These are phyloP conservation scores for Otus scops DNA, from an alignment of 2,797 vertebrate genomes.

Conservation along the genomic window DNA sequence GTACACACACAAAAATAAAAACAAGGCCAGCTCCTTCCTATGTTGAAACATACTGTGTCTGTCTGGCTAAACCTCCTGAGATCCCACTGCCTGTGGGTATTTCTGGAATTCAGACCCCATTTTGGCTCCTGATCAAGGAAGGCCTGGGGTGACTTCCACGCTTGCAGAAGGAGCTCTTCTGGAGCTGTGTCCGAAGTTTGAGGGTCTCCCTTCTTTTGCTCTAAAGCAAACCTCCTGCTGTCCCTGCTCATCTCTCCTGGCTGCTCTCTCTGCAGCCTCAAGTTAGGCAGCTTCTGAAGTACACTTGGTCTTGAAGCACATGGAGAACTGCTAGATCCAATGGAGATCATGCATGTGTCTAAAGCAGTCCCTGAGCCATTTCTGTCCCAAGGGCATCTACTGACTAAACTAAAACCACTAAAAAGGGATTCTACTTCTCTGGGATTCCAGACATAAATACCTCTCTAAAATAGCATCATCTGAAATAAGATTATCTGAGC, in stretches of 20 bases:
- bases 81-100: neutral
- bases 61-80: neutral
- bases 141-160: neutral
- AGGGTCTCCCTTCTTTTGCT: neutral
- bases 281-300: neutral
- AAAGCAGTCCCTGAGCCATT: neutral
- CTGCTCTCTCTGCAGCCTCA: neutral
- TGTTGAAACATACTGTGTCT: neutral
- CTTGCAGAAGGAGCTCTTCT: neutral
- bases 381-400: neutral
- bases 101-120: neutral
- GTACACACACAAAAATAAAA: neutral
- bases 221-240: neutral
- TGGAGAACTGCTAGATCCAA: neutral
- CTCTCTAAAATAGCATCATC: neutral
- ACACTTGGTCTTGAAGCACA: neutral
- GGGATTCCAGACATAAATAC: neutral
- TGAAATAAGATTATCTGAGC: neutral
- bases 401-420: neutral
- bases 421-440: neutral
- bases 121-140: neutral
- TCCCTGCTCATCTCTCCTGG: neutral
- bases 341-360: neutral
- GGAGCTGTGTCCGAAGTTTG: neutral
- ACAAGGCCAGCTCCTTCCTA: neutral